Evolutionary conservation across 2,797 vertebrate species (phyloP).

Genomic region (Takifugu rubripes): DNA sequence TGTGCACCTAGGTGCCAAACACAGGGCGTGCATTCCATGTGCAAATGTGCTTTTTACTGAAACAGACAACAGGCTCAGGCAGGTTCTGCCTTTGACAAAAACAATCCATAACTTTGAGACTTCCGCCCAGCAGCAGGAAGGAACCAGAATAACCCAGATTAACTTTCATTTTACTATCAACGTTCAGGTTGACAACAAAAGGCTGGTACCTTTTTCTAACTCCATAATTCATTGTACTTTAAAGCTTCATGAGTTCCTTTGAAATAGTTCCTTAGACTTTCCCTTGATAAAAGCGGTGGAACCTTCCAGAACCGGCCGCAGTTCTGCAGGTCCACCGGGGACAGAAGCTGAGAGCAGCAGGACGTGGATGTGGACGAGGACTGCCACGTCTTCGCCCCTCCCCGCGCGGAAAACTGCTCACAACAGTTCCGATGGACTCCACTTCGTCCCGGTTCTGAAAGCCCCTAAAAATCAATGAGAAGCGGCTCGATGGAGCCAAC

Average conservation of each 20-base stretch:
- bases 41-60: slow-evolving; percentile 7
- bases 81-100: slow-evolving; percentile 42
- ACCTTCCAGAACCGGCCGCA: no score
- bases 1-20: background rate
- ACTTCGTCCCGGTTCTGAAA: no score
- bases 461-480: no score
- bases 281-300: no score
- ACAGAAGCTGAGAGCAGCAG: slow-evolving; percentile 12
- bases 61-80: slow-evolving; percentile 46
- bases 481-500: no score
- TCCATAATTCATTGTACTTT: no score
- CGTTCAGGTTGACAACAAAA: no score
- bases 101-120: slow-evolving; percentile 18
- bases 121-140: slow-evolving; percentile 15
- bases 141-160: background rate
- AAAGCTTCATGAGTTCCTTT: no score
- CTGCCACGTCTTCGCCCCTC: slow-evolving; percentile 81
- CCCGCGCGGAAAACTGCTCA: slow-evolving; percentile 42
- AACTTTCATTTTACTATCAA: no score
- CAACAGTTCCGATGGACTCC: slow-evolving; percentile 21
- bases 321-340: background rate
- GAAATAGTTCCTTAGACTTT: no score
- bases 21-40: slow-evolving; percentile 11
- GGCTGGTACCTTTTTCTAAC: no score
- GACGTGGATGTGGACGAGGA: slow-evolving; percentile 45